A percentile compares a stretch with the other conserved stretches of the same genome.
Conservation (phyloP, 2,888 invertebrate genomes). For the Sinotaia quadrata region DNA sequence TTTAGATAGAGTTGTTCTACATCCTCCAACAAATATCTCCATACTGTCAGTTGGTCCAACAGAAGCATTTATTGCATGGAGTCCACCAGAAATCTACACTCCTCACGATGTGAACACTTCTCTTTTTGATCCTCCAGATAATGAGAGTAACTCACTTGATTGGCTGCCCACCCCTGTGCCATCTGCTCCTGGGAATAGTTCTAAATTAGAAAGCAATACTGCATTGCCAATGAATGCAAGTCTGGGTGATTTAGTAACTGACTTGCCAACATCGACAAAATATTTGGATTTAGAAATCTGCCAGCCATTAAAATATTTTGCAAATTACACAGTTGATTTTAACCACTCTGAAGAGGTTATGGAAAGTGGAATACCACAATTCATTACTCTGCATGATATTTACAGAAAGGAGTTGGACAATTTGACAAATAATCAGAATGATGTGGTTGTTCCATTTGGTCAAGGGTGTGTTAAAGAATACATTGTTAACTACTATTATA, state of each 20-base stretch:
- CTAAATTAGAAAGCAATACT: too few relatives aligned
- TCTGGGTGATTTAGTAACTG: neutral
- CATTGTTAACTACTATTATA: conserved; percentile 22
- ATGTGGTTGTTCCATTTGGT: conserved; percentile 26
- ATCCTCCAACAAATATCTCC: conserved; percentile 47
- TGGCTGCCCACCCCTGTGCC: conserved; percentile 3
- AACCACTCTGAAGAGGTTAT: neutral
- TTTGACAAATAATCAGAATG: neutral
- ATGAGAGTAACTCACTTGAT: neutral
- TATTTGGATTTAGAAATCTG: conserved; percentile 4
- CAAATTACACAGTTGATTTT: conserved; percentile 27
- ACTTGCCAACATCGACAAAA: neutral
- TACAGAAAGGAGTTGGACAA: neutral
- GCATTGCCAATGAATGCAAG: neutral
- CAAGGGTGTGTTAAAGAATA: conserved; percentile 35
- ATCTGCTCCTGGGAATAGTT: neutral
- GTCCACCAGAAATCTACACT: conserved; percentile 38
- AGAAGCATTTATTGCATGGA: conserved; percentile 48
- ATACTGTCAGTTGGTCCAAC: conserved; percentile 32
- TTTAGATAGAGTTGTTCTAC: conserved; percentile 22
- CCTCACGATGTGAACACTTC: conserved; percentile 28
- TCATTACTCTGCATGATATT: conserved; percentile 8
- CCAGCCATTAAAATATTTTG: conserved; percentile 23
- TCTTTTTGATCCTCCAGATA: neutral
- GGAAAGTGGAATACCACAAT: neutral